Evolutionary conservation across 2,797 vertebrate species (phyloP).

Genomic region (Arctocebus calabarensis): DNA sequence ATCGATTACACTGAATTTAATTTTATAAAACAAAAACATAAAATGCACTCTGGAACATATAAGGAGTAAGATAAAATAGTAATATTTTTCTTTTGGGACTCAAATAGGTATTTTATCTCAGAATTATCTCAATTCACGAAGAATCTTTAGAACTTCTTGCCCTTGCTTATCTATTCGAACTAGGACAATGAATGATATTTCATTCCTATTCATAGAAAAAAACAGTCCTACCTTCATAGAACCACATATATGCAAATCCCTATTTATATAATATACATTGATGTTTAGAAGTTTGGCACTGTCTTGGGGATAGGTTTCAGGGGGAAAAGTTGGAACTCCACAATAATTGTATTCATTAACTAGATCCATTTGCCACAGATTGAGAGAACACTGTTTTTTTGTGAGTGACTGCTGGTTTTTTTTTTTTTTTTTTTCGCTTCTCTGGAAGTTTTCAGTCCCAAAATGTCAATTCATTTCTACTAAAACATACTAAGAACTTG

Average conservation of each 20-base stretch:
- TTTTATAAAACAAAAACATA: conserved; percentile 29
- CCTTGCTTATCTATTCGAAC: neutral
- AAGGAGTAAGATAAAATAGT: conserved; percentile 16
- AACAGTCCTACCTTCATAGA: neutral
- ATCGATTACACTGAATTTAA: neutral
- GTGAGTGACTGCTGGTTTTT: neutral
- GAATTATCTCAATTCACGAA: conserved; percentile 36
- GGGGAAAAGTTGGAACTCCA: neutral
- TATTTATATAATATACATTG: neutral
- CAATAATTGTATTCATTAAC: neutral
- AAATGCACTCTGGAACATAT: conserved; percentile 21
- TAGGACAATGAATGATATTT: neutral
- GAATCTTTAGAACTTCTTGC: neutral
- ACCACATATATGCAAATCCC: neutral
- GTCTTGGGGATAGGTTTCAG: neutral
- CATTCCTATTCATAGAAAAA: neutral
- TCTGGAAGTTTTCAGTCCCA: conserved; percentile 2
- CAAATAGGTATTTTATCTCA: conserved; percentile 5
- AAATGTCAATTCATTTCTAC: neutral
- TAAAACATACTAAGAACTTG: neutral
- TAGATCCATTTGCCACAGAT: neutral
- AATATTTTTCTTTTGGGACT: neutral
- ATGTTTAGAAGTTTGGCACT: neutral
- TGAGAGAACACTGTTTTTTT: neutral
- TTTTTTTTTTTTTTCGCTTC: neutral